Conservation (phyloP, 2,797 vertebrate species). For the Gambusia yucatana region DNA sequence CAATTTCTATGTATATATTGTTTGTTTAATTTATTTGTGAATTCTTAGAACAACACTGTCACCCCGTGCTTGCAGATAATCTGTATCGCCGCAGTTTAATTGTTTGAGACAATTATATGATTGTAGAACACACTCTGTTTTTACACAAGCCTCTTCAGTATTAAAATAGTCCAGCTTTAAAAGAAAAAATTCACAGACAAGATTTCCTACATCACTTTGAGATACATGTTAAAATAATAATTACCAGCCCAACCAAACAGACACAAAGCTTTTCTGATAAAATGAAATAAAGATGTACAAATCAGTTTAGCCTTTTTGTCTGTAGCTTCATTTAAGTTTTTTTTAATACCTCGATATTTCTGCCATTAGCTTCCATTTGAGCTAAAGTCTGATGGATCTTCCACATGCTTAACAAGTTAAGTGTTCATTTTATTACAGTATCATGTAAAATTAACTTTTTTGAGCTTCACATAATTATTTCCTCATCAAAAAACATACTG, state of each 20-base stretch:
- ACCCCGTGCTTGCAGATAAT: not conserved
- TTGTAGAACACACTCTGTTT: not conserved
- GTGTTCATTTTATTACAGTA: not conserved
- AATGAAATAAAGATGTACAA: not conserved
- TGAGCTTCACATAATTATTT: too few species aligned
- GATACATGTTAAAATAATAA: not conserved
- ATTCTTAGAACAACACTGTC: not conserved
- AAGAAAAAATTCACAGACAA: too few species aligned
- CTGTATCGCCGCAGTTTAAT: not conserved
- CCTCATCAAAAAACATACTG: too few species aligned
- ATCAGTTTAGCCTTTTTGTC: not conserved
- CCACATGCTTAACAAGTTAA: not conserved
- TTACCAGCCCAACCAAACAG: not conserved
- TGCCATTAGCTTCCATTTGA: not conserved
- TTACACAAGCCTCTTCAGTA: not conserved
- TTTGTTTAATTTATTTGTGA: not conserved
- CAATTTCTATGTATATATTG: not conserved
- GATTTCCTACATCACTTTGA: not conserved
- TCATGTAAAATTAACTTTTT: too few species aligned
- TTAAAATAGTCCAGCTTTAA: not conserved
- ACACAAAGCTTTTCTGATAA: not conserved
- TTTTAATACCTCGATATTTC: not conserved
- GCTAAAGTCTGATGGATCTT: not conserved
- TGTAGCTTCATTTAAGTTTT: not conserved
- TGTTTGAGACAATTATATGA: not conserved